A percentile compares a stretch with the other conserved stretches of the same genome.
These are phyloP conservation scores for Notoglanidium macrostoma DNA, from an alignment of 2,797 vertebrate species.

Conservation along the genomic window DNA sequence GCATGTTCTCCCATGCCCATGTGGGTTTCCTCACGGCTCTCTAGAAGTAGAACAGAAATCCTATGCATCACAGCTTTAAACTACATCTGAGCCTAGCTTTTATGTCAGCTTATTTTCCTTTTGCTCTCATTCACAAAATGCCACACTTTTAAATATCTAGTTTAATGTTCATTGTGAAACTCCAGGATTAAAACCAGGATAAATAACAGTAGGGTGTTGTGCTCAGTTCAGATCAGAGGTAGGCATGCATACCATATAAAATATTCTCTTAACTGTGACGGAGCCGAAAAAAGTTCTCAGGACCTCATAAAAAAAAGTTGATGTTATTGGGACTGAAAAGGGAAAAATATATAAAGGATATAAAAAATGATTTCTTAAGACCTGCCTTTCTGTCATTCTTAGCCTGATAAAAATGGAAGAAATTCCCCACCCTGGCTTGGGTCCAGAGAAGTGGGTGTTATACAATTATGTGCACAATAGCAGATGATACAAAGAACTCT, in stretches of 20 bases:
- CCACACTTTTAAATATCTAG: neutral
- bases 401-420: neutral
- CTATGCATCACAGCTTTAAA: neutral
- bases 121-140: neutral
- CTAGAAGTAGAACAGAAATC: neutral
- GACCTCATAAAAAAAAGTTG: neutral
- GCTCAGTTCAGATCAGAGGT: neutral
- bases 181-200: neutral
- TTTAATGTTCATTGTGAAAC: neutral
- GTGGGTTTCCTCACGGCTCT: neutral
- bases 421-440: neutral
- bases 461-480: neutral
- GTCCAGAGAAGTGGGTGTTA: neutral
- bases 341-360: neutral
- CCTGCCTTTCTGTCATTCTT: neutral
- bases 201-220: neutral
- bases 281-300: neutral
- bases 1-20: neutral
- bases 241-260: neutral
- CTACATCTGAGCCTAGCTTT: too few species aligned
- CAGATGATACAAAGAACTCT: neutral
- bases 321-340: neutral
- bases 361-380: neutral
- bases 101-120: neutral
- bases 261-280: conserved; percentile 15